Percentiles rank a stretch among this genome's conserved stretches.
phyloP scores from a whole-genome alignment of 2,888 invertebrate species.

The Lithophane ornitopus region DNA sequence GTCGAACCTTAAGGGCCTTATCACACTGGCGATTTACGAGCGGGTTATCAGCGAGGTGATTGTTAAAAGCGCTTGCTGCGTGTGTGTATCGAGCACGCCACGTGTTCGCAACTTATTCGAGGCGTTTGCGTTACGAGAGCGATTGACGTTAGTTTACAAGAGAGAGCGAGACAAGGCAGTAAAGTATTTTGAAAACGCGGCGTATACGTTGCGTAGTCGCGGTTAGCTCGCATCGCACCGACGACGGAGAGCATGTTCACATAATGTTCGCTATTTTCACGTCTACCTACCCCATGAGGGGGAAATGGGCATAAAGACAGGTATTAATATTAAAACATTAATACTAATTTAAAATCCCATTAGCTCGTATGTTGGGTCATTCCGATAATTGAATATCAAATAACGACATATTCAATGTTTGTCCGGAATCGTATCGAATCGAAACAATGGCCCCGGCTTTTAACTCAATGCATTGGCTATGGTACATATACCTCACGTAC shows the following conservation, averaged over 20 bases:
- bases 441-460: slow-evolving; percentile 63
- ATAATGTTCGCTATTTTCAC: slow-evolving; percentile 15
- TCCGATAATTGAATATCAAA: slow-evolving; percentile 70
- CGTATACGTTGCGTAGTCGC: too few species aligned
- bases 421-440: slow-evolving; percentile 45
- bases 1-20: neutral
- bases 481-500: slow-evolving; percentile 7
- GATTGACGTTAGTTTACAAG: too few species aligned
- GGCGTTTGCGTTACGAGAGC: too few species aligned
- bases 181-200: too few species aligned
- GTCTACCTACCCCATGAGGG: slow-evolving; percentile 6
- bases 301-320: slow-evolving; percentile 32
- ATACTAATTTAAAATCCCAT: slow-evolving; percentile 70
- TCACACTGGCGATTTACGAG: too few species aligned
- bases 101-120: too few species aligned
- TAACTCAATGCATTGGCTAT: slow-evolving; percentile 41
- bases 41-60: too few species aligned
- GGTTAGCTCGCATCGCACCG: too few species aligned
- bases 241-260: too few species aligned
- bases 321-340: slow-evolving; percentile 66
- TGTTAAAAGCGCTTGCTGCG: too few species aligned
- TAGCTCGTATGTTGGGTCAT: slow-evolving; percentile 60
- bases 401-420: slow-evolving; percentile 65
- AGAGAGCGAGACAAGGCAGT: too few species aligned
- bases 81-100: too few species aligned